phyloP scores from a whole-genome alignment of 2,113 vertebrate species.

The Phalacrocorax pelagicus region DNA sequence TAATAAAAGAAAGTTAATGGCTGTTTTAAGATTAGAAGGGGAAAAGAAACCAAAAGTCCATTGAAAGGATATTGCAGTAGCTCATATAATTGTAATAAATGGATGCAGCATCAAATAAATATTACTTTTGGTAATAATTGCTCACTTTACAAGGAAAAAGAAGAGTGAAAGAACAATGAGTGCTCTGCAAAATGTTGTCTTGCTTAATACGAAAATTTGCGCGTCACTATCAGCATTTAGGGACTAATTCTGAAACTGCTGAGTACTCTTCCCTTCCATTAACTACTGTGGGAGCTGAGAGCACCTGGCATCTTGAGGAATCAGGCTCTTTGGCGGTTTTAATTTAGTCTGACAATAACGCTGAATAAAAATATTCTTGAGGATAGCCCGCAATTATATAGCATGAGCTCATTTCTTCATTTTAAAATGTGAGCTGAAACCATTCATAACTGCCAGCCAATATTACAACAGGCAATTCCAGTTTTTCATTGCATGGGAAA shows the following conservation, averaged over 20 bases:
- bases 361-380: slow-evolving; percentile 63
- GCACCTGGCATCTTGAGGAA: slow-evolving; percentile 51
- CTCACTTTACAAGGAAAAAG: background rate
- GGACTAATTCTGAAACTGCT: slow-evolving; percentile 31
- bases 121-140: background rate
- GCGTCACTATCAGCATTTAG: background rate
- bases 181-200: background rate
- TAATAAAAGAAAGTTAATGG: background rate
- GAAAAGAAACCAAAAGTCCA: background rate
- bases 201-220: background rate
- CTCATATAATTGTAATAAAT: background rate
- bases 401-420: slow-evolving; percentile 59
- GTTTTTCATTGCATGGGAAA: slow-evolving; percentile 60
- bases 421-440: slow-evolving; percentile 61
- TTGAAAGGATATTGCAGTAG: background rate
- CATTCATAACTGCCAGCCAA: slow-evolving; percentile 57
- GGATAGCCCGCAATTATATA: slow-evolving; percentile 63
- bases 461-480: slow-evolving; percentile 61
- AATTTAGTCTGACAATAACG: slow-evolving; percentile 51
- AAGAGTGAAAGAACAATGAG: background rate
- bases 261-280: background rate
- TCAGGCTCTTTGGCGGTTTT: slow-evolving; percentile 16
- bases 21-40: background rate
- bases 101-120: background rate
- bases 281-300: slow-evolving; percentile 24